phyloP scores from a whole-genome alignment of 1,140 invertebrate species.

The Drosophila quadrilineata region DNA sequence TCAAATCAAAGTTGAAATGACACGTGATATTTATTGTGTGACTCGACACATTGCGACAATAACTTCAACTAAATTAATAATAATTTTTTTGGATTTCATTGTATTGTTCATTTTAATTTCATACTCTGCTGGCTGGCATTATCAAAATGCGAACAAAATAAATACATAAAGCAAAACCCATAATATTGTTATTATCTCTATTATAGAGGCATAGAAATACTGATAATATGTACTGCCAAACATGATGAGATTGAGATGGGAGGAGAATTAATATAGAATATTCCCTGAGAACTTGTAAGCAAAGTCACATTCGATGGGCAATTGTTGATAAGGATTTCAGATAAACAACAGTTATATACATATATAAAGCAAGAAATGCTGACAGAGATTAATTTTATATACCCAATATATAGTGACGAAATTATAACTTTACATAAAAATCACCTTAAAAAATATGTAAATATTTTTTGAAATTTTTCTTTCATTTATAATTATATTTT shows the following conservation, averaged over 20 bases:
- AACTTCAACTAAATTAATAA: too few relatives aligned
- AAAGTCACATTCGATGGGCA: too few relatives aligned
- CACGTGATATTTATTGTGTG: constrained; percentile 3
- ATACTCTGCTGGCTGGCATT: not conserved
- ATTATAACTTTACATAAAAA: too few relatives aligned
- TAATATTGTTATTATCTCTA: constrained; percentile 23
- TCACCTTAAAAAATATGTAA: too few relatives aligned
- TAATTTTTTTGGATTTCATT: constrained; percentile 23
- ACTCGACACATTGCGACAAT: not conserved
- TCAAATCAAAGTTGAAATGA: not conserved
- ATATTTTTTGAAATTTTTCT: too few relatives aligned
- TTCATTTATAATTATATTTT: too few relatives aligned
- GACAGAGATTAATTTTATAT: too few relatives aligned
- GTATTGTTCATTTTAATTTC: not conserved
- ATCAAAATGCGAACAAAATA: constrained; percentile 18
- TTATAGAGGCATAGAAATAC: not conserved
- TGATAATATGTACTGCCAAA: not conserved
- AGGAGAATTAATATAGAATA: not conserved
- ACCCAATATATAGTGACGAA: too few relatives aligned
- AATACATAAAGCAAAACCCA: not conserved
- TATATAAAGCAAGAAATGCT: too few relatives aligned
- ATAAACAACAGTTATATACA: not conserved
- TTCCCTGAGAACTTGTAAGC: not conserved
- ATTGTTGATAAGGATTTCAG: constrained; percentile 18
- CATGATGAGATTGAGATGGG: not conserved